phyloP scores from a whole-genome alignment of 2,888 invertebrate species.

The Papilio gigon region DNA sequence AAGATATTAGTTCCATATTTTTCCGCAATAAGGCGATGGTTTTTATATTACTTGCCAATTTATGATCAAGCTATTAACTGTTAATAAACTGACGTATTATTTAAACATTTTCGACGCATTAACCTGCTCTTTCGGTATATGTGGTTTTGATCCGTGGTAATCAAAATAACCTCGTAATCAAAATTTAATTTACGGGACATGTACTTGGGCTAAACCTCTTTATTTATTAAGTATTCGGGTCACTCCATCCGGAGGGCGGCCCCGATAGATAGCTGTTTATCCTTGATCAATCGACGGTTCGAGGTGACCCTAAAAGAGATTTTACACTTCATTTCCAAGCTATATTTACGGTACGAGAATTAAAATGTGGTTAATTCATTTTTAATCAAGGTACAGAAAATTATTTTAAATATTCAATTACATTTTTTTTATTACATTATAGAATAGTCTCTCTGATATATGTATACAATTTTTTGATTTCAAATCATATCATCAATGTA shows the following conservation, averaged over 20 bases:
- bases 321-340: slow-evolving; percentile 79
- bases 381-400: background rate
- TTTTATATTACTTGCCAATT: too few relatives aligned
- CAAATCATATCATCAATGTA: too few relatives aligned
- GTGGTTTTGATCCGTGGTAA: slow-evolving; percentile 9
- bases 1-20: too few relatives aligned
- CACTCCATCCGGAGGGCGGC: slow-evolving; percentile 73
- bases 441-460: background rate
- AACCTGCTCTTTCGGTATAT: background rate
- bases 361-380: background rate
- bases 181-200: slow-evolving; percentile 23
- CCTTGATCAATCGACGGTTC: slow-evolving; percentile 70
- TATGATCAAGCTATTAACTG: background rate
- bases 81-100: background rate
- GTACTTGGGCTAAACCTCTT: slow-evolving; percentile 53
- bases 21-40: too few relatives aligned
- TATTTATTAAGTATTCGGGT: slow-evolving; percentile 68
- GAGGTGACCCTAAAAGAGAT: slow-evolving; percentile 77
- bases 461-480: background rate
- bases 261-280: slow-evolving; percentile 75
- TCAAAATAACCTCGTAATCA: slow-evolving; percentile 14
- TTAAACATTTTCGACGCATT: background rate
- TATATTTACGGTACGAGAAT: background rate
- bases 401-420: background rate
- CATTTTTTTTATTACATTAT: too few relatives aligned